Base-by-base conservation (phyloP, 2,113 vertebrate genomes). In the Narcine bancroftii region DNA sequence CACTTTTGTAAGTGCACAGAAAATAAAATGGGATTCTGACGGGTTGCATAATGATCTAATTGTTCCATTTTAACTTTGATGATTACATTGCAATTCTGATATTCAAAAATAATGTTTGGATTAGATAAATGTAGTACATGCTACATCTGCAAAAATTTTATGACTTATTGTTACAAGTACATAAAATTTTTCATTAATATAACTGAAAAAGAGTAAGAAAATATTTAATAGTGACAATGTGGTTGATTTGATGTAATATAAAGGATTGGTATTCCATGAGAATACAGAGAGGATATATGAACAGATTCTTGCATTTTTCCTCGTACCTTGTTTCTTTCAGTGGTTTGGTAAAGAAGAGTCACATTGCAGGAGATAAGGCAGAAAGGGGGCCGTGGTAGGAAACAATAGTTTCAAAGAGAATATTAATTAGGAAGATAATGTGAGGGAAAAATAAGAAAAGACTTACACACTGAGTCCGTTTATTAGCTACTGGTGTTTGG, bases 1-100 rank as follows among this genome's bases (percentile, higher is more conserved):
- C 98, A 91, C 97, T 99, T 92, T 96, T 99, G 98, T 99, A 96
- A 95, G 98, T 97, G 39, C 39, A 71, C 15, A 29, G 63, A 69
- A 47, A 69, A 65, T 65, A 21, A 65, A 50, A 29, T 63, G 33
- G n/a, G 39, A 39, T 26, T 65, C 65, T 36, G 33, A 65, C n/a
- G 65, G 24, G 17, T 15, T 79, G 39, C n/a, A 7, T 45, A 79
- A 79, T 50, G 50, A 72, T 72, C 36, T 66, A 7, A 69, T 69
- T 69, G 66, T 69, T 24, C 24, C 5, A 17, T 26, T 93, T 93
- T 93, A 92, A n/a, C 72, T 85, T 92, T 91, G 45, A 93, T 77
- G 89, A 87, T 81, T 36, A 56, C 6, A 39, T 71, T 2, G 50
- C n/a, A 71, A 39, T 36, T 73, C 6, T 92, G 92, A 77, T n/a